These are phyloP conservation scores for Delia radicum DNA, from an alignment of 1,140 invertebrate species.

Conservation along the genomic window DNA sequence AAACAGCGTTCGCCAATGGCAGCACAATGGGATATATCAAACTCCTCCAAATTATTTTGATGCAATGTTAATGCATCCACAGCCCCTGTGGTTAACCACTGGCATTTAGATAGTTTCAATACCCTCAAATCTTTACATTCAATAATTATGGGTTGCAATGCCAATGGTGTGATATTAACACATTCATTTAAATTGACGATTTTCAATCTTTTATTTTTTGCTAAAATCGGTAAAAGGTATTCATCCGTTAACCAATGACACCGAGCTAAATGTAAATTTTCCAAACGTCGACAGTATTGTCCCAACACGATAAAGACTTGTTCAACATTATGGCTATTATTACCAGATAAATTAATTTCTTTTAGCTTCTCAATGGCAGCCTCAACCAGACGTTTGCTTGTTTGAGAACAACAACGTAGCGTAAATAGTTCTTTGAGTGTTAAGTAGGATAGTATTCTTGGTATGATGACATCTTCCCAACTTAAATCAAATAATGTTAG, in stretches of 20 bases:
- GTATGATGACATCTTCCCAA: slow-evolving; percentile 63
- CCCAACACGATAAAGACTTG: slow-evolving; percentile 57
- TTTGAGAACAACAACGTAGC: slow-evolving; percentile 60
- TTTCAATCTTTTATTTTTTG: slow-evolving; percentile 56
- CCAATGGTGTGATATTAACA: slow-evolving; percentile 59
- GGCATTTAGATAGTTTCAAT: slow-evolving; percentile 59
- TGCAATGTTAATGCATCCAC: slow-evolving; percentile 61
- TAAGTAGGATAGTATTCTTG: slow-evolving; percentile 57
- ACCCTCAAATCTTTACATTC: slow-evolving; percentile 58
- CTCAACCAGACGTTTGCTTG: slow-evolving; percentile 39
- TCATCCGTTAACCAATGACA: slow-evolving; percentile 58
- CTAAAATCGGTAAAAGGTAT: slow-evolving; percentile 58
- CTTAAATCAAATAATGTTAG: slow-evolving; percentile 59
- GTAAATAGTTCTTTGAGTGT: slow-evolving; percentile 60
- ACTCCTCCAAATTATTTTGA: slow-evolving; percentile 59
- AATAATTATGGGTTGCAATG: slow-evolving; percentile 61
- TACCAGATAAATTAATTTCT: slow-evolving; percentile 44
- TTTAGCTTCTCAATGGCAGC: slow-evolving; percentile 35
- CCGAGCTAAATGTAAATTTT: slow-evolving; percentile 58
- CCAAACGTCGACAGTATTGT: slow-evolving; percentile 56
- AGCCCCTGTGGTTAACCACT: slow-evolving; percentile 61
- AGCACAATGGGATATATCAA: slow-evolving; percentile 60
- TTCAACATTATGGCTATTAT: slow-evolving; percentile 40
- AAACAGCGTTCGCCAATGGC: slow-evolving; percentile 60
- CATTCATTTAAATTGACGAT: slow-evolving; percentile 61